These are phyloP conservation scores for Oscheius sp. DNA, from an alignment of 1,140 invertebrate species.

Conservation along the genomic window DNA sequence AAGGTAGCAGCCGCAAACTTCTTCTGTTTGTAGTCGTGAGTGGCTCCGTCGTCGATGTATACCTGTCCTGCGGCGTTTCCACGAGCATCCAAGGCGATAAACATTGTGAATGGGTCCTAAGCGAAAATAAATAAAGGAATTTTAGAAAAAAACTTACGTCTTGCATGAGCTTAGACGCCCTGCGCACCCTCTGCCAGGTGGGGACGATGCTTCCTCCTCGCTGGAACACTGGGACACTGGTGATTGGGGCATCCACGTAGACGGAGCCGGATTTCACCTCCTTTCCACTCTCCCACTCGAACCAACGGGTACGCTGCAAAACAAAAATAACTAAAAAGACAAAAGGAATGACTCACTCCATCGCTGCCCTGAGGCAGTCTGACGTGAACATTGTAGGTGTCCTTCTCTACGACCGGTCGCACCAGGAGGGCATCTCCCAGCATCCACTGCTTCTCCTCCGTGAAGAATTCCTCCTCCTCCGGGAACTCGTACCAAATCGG, in stretches of 20 bases:
- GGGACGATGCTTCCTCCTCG: constrained; percentile 88
- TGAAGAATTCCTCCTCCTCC: constrained; percentile 10
- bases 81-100: constrained; percentile 74
- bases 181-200: constrained; percentile 81
- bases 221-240: constrained; percentile 86
- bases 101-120: constrained; percentile 80
- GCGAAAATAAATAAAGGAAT: not conserved
- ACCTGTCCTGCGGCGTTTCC: constrained; percentile 75
- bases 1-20: constrained; percentile 43
- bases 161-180: constrained; percentile 78
- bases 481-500: constrained; percentile 83
- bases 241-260: constrained; percentile 70
- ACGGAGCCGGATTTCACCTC: constrained; percentile 67
- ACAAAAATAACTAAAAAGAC: constrained; percentile 53
- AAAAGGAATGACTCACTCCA: constrained; percentile 57
- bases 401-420: constrained; percentile 78
- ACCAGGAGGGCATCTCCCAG: constrained; percentile 77
- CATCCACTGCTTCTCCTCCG: constrained; percentile 48
- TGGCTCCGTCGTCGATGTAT: constrained; percentile 87
- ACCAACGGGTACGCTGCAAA: constrained; percentile 73
- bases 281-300: constrained; percentile 80
- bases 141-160: constrained; percentile 60
- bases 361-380: constrained; percentile 50
- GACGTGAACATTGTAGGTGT: constrained; percentile 62
- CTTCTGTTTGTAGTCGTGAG: constrained; percentile 73